These are phyloP conservation scores for Spea multiplicata DNA, from an alignment of 2,113 vertebrate species.

Conservation along the genomic window DNA sequence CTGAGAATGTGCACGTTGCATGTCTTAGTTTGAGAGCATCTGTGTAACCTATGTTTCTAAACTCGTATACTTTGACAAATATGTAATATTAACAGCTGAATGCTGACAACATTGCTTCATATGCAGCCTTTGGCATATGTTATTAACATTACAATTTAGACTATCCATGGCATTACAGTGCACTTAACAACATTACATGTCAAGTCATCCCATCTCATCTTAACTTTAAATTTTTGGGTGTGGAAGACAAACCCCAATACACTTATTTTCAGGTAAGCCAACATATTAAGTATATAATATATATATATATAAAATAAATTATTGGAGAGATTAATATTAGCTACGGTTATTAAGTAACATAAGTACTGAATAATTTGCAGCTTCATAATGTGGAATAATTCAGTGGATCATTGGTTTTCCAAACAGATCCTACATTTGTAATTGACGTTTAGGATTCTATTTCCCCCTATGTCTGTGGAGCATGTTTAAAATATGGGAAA, in stretches of 20 bases:
- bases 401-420: no score
- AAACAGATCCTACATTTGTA: no score
- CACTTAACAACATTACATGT: slow-evolving; percentile 10
- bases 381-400: no score
- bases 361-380: no score
- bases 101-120: slow-evolving; percentile 50
- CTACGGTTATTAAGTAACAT: no score
- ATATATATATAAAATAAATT: no score
- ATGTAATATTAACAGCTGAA: slow-evolving; percentile 43
- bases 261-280: slow-evolving; percentile 12
- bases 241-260: not conserved
- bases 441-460: no score
- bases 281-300: not conserved
- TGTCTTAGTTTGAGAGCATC: slow-evolving; percentile 59
- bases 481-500: no score
- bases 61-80: not conserved
- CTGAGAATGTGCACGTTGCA: slow-evolving; percentile 64
- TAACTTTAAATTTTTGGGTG: slow-evolving; percentile 8
- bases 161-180: slow-evolving; percentile 1
- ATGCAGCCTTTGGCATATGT: slow-evolving; percentile 46
- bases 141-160: not conserved
- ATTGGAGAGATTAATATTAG: no score
- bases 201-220: slow-evolving; percentile 20
- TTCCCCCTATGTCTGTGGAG: no score
- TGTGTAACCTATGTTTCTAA: slow-evolving; percentile 51